Conservation (phyloP, 35 echinoderm and acorn worm species). For the Heliocidaris tuberculata region DNA sequence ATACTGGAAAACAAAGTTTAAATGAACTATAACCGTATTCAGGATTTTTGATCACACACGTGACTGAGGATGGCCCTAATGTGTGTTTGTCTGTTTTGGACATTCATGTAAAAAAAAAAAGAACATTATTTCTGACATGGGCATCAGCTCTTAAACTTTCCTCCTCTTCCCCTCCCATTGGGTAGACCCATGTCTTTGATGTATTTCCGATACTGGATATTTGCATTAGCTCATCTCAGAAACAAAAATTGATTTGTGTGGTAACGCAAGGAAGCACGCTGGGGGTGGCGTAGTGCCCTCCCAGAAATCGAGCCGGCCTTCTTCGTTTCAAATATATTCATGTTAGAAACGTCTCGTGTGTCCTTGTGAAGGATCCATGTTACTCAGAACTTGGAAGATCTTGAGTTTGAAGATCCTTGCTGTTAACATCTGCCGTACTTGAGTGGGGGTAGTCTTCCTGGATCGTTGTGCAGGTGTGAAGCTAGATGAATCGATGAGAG, state of each 20-base stretch:
- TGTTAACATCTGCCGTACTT: not conserved
- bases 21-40: too few relatives aligned
- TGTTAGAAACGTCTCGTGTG: not conserved
- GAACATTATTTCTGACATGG: too few relatives aligned
- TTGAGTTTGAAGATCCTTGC: not conserved
- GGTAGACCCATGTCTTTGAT: too few relatives aligned
- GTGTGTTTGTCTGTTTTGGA: too few relatives aligned
- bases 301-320: not conserved
- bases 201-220: not conserved
- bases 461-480: not conserved
- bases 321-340: not conserved
- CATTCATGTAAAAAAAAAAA: too few relatives aligned
- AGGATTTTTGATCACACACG: too few relatives aligned
- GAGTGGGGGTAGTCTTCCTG: not conserved
- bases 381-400: not conserved
- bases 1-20: too few relatives aligned
- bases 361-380: not conserved
- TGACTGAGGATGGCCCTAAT: too few relatives aligned
- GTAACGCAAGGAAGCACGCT: not conserved
- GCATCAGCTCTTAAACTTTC: too few relatives aligned
- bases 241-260: conserved; percentile 17
- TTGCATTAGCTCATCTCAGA: not conserved
- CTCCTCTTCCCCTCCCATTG: too few relatives aligned
- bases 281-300: not conserved
- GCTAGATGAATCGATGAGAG: too few relatives aligned